Evolutionary conservation across 2,888 invertebrate genomes (phyloP).

Genomic region (Tiliacea citrago): DNA sequence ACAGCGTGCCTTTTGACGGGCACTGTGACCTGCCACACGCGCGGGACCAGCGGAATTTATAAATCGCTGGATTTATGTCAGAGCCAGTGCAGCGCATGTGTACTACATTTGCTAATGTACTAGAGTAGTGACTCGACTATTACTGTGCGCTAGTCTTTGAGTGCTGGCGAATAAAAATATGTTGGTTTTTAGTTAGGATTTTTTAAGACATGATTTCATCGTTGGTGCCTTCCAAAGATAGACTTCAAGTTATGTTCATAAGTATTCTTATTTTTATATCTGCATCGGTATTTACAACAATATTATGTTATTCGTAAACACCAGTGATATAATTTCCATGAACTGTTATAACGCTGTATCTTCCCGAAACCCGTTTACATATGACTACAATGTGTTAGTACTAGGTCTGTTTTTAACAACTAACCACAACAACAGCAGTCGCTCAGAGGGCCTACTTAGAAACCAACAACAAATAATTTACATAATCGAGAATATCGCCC

Average conservation of each 20-base stretch:
- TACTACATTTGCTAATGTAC: conserved; percentile 13
- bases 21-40: conserved; percentile 15
- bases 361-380: background rate
- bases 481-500: conserved; percentile 37
- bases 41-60: conserved; percentile 43
- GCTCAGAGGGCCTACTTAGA: conserved; percentile 11
- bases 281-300: too few species aligned
- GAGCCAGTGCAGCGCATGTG: conserved; percentile 6
- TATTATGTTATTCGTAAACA: background rate
- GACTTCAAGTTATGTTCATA: background rate
- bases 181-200: background rate
- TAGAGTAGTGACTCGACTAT: background rate
- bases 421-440: conserved; percentile 10
- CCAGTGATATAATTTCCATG: background rate
- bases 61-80: conserved; percentile 39
- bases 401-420: conserved; percentile 20
- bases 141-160: background rate
- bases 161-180: background rate
- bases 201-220: background rate
- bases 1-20: conserved; percentile 67
- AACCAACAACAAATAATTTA: conserved; percentile 50
- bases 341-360: background rate
- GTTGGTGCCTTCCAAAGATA: background rate
- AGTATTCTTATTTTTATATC: background rate
- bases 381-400: background rate